Evolutionary conservation across 1,140 invertebrate species (phyloP).

Genomic region (Nasonia longicornis): DNA sequence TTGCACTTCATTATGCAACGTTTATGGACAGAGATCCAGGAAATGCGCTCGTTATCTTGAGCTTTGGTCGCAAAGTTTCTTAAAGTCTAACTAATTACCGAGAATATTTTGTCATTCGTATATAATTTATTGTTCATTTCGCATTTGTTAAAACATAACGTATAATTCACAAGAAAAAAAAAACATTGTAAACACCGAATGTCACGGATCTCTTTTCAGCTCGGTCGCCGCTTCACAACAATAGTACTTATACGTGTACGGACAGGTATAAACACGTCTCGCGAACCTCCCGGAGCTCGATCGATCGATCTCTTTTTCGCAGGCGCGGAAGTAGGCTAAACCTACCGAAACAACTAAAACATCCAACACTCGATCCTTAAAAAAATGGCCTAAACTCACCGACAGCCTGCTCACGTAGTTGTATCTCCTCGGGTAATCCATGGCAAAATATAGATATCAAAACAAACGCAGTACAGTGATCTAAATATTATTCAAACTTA

Average conservation of each 20-base stretch:
- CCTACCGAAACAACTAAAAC: no score
- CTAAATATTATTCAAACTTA: no score
- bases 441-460: not conserved
- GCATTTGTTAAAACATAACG: not conserved
- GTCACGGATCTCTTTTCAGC: not conserved
- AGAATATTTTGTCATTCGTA: not conserved
- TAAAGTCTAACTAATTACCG: no score
- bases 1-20: not conserved
- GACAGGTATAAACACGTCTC: not conserved
- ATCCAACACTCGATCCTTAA: not conserved
- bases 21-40: not conserved
- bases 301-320: not conserved
- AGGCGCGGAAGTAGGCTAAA: no score
- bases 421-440: slow-evolving; percentile 12
- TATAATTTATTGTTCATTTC: not conserved
- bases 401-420: not conserved
- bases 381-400: not conserved
- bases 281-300: not conserved
- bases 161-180: not conserved
- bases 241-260: not conserved
- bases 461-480: no score
- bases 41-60: no score
- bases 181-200: not conserved
- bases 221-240: not conserved
- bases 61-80: no score